Evolutionary conservation across 2,797 vertebrate genomes (phyloP).

Genomic region (Squalus acanthias): DNA sequence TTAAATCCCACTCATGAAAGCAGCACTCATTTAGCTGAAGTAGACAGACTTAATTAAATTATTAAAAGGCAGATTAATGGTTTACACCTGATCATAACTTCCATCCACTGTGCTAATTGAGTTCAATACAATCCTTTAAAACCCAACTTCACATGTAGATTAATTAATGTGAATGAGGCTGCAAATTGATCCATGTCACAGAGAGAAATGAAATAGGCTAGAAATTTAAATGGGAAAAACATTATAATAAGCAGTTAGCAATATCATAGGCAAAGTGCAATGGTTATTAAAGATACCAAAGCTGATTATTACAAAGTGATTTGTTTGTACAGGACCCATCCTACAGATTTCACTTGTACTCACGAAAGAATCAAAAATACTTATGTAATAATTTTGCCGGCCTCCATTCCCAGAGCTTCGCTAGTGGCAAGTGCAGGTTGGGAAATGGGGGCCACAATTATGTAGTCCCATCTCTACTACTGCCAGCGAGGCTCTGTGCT

Average conservation of each 20-base stretch:
- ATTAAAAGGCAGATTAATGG: slow-evolving; percentile 24
- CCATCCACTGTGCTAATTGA: not conserved
- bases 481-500: not conserved
- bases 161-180: not conserved
- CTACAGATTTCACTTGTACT: not conserved
- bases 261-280: not conserved
- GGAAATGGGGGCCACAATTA: too few species aligned
- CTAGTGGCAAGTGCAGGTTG: not conserved
- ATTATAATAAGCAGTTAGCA: not conserved
- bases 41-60: slow-evolving; percentile 14
- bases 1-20: not conserved
- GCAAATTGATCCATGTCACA: not conserved
- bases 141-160: not conserved
- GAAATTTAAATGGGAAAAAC: not conserved
- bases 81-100: not conserved
- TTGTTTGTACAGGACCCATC: not conserved
- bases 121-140: not conserved
- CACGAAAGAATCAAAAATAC: not conserved
- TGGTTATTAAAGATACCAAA: not conserved
- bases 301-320: not conserved
- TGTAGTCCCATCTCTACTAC: not conserved
- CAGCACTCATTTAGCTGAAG: not conserved
- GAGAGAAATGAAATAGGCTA: not conserved
- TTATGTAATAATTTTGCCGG: not conserved
- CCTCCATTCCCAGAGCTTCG: not conserved